Base-by-base conservation (phyloP, 2,797 vertebrate genomes). In the Adrianichthys oophorus region DNA sequence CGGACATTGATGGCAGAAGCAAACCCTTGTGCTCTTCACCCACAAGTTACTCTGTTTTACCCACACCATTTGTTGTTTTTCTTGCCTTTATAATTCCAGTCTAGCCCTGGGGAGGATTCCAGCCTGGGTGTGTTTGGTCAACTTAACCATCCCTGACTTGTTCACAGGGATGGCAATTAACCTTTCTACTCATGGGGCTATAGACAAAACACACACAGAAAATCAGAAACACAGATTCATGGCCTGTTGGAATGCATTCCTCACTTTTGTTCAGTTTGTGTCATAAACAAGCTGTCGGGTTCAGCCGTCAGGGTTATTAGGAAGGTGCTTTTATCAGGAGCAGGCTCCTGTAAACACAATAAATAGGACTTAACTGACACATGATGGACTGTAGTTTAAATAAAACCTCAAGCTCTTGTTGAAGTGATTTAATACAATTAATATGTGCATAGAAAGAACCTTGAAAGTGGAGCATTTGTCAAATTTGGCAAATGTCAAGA, bases 101-200 rank as follows among this genome's bases (percentile, higher is more conserved):
- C 40, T 65, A 29, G 64, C 77, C 67, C 64, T 29, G 1, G 56
- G 81, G 58, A 68, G 55, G 56, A 64, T 48, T 52, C 49, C 55
- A 48, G 62, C 51, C 50, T 52, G 65, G 72, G 77, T 49, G 49
- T 88, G 71, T 84, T 84, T 66, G 70, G 62, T 42, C 57, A 77
- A 65, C 62, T 59, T 74, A 72, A 79, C 72, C 52, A 60, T 76
- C 51, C 62, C 70, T 69, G 71, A 74, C 75, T 59, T 67, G 49
- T 72, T 86, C 68, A 58, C 40, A 26, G 56, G 48, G 65, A 73
- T 49, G 7, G 48, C 65, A 81, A 80, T 85, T 85, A 87, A 85
- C 83, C 80, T 85, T 77, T 73, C 41, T 54, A 58, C 54, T 79
- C 45, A 45, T 41, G 59, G 53, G 48, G 68, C 62, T 78, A 32